Evolutionary conservation across 2,888 invertebrate genomes (phyloP).

Genomic region (Sphinx pinastri): DNA sequence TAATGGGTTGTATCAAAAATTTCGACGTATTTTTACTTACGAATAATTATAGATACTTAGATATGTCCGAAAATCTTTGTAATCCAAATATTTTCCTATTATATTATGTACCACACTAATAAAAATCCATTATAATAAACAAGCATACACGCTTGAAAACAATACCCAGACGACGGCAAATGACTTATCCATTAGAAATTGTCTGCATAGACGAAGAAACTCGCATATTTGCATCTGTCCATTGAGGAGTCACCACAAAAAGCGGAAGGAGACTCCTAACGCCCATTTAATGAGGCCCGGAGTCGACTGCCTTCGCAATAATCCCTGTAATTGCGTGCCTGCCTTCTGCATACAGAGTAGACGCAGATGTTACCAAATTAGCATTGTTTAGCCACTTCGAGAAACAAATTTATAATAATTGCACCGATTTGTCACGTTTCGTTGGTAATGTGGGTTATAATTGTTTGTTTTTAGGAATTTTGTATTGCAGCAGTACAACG

Average conservation of each 20-base stretch:
- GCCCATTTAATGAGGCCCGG: conserved; percentile 72
- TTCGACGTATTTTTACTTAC: too few relatives aligned
- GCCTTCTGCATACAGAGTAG: conserved; percentile 69
- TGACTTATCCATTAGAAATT: conserved; percentile 28
- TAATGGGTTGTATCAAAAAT: too few relatives aligned
- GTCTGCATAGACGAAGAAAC: conserved; percentile 37
- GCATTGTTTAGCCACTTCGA: conserved; percentile 65
- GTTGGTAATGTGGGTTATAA: background rate
- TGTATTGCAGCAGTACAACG: too few relatives aligned
- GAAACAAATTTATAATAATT: conserved; percentile 68
- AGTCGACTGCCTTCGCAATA: conserved; percentile 63
- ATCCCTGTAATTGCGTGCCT: conserved; percentile 70
- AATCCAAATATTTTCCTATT: too few relatives aligned
- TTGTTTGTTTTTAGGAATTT: background rate
- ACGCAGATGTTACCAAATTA: conserved; percentile 70
- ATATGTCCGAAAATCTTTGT: too few relatives aligned
- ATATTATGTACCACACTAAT: too few relatives aligned
- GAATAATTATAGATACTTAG: too few relatives aligned
- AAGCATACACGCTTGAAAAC: background rate
- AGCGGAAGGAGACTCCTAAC: conserved; percentile 67
- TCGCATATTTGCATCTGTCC: conserved; percentile 36
- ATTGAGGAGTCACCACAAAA: conserved; percentile 50
- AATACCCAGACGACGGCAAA: background rate
- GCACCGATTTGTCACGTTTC: conserved; percentile 32
- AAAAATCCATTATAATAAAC: too few relatives aligned